Evolutionary conservation across 1,140 invertebrate genomes (phyloP), one percentile per base, ranked within the genome.

Genomic region (Drosophila nigrodunni): DNA sequence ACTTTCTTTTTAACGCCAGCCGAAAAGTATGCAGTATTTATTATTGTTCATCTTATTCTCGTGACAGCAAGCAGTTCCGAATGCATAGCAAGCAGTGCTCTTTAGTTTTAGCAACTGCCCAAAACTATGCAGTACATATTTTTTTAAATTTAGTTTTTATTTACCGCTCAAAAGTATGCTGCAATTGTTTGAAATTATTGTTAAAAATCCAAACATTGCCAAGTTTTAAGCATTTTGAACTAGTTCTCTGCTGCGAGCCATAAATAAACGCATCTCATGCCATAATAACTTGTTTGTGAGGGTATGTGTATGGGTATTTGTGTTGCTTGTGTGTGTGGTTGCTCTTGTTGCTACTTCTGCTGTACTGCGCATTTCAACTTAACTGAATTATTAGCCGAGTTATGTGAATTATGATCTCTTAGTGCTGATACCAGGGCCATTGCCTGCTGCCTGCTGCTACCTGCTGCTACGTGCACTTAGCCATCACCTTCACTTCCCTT

Each of bases 401-500:
- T 89, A 80, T 85, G 85, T 89, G 85, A 89, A 89, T 89, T 89
- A 89, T 89, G 85, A 89, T 89, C 85, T 89, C 78, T 83, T 85
- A 89, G 85, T 89, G 82, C 80, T 80, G 85, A 74, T 78, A 89
- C 77, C 76, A 71, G 67, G 69, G 55, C 30, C 34, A 62, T 44
- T 35, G 13, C 10, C 43, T 34, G 47, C 3, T n/a, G 49, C 34
- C 47, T 34, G n/a, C 74, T 62, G 30, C 37, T 68, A 57, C 8
- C 46, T 50, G 35, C 10, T 43, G 11, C 13, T 34, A 35, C 52
- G 37, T 55, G 71, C 64, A 74, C 71, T 74, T 68, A 72, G 54
- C 61, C 54, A 52, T 41, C 61, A 54, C 61, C 70, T 66, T 62
- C 21, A 5, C 10, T 18, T 54, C 47, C 25, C 8, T 52, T 15